A percentile compares a stretch with the other conserved stretches of the same genome.
Conservation (phyloP, 2,888 invertebrate genomes). For the Himalopsyche tibetana region DNA sequence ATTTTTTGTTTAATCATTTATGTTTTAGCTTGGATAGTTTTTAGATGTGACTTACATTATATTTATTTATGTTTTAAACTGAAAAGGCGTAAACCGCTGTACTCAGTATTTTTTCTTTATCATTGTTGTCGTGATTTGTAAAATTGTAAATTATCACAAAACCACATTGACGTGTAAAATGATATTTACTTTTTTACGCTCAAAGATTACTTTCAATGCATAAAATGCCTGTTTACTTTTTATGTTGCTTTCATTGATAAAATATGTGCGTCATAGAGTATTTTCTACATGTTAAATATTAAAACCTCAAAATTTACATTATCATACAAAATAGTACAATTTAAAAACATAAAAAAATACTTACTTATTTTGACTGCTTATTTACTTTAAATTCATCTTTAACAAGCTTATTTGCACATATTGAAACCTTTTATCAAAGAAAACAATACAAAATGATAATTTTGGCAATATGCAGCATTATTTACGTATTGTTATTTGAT, state of each 20-base stretch:
- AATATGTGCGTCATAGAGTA: background rate
- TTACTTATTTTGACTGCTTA: too few relatives aligned
- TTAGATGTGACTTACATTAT: slow-evolving; percentile 52
- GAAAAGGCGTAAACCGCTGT: slow-evolving; percentile 63
- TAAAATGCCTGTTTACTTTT: background rate
- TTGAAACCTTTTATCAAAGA: background rate
- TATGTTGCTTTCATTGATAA: background rate
- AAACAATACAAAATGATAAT: too few relatives aligned
- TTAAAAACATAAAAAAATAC: background rate
- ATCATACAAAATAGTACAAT: background rate
- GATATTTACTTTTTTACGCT: background rate
- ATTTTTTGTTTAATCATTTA: slow-evolving; percentile 52
- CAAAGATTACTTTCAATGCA: background rate
- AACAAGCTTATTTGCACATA: background rate
- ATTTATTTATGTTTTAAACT: slow-evolving; percentile 44
- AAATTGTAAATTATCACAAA: slow-evolving; percentile 9
- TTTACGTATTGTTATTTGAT: background rate
- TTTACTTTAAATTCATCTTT: too few relatives aligned
- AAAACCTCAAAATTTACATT: background rate
- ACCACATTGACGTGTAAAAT: background rate
- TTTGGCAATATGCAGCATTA: background rate
- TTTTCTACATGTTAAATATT: background rate
- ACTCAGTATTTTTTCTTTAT: slow-evolving; percentile 48
- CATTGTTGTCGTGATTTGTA: background rate
- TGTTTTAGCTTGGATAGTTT: slow-evolving; percentile 62